A percentile compares a stretch with the other conserved stretches of the same genome.
phyloP scores from a whole-genome alignment of 23 tunicate species.

The Botrylloides violaceus region DNA sequence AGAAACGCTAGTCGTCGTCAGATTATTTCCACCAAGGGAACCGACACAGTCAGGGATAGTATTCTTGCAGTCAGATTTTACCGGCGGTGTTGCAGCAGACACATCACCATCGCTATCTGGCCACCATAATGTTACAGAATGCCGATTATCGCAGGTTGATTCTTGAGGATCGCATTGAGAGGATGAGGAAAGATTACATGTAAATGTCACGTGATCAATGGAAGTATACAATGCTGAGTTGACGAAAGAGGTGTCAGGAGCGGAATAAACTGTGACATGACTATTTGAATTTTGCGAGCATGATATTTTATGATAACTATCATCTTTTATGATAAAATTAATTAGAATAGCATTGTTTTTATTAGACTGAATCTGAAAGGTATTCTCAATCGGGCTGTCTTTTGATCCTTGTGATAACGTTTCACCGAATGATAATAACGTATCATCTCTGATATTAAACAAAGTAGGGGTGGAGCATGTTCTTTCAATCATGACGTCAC shows the following conservation, averaged over 20 bases:
- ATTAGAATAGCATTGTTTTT: neutral
- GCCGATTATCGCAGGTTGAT: neutral
- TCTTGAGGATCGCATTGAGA: neutral
- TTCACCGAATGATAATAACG: neutral
- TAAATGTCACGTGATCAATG: neutral
- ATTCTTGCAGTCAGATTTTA: neutral
- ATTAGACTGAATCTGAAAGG: neutral
- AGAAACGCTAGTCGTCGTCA: neutral
- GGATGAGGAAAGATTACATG: neutral
- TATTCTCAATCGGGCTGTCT: neutral
- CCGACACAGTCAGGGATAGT: neutral
- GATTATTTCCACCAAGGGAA: neutral
- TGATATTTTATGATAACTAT: neutral
- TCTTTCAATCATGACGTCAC: neutral
- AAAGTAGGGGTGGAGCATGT: neutral
- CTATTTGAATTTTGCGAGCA: neutral
- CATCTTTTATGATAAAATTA: neutral
- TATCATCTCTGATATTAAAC: neutral
- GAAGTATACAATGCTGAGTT: neutral
- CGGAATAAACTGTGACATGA: neutral
- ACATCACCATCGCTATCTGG: neutral
- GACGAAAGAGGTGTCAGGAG: neutral
- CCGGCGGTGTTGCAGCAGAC: too few species aligned
- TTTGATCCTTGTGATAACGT: neutral
- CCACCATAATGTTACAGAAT: neutral